A percentile compares a stretch with the other conserved stretches of the same genome.
phyloP scores from a whole-genome alignment of 2,113 vertebrate genomes.

The Saccopteryx leptura region DNA sequence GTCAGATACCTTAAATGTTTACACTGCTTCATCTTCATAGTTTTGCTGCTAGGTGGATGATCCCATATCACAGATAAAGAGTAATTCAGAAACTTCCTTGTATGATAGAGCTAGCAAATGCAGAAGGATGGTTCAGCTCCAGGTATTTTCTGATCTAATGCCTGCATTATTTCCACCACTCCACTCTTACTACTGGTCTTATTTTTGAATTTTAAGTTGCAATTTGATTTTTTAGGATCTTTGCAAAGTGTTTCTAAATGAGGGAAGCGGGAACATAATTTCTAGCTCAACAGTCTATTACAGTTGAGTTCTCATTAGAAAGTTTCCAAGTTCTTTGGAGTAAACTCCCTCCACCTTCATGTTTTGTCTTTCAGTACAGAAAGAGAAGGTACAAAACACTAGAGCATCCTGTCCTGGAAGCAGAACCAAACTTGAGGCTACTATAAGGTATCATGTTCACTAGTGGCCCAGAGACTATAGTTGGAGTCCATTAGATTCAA shows the following conservation, averaged over 20 bases:
- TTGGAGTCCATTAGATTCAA: background rate
- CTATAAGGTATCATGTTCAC: background rate
- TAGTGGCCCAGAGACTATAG: background rate
- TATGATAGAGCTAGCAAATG: background rate
- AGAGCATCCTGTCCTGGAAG: background rate
- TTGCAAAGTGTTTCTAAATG: constrained; percentile 37
- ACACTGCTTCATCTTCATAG: background rate
- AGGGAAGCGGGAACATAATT: background rate
- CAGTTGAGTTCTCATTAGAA: background rate
- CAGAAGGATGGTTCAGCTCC: background rate
- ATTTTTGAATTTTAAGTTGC: background rate
- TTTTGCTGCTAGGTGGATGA: background rate
- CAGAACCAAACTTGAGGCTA: background rate
- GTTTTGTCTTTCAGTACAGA: background rate
- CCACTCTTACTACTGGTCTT: background rate
- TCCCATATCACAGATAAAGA: background rate
- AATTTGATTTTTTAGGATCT: constrained; percentile 1
- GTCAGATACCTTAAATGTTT: background rate
- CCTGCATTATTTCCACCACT: background rate
- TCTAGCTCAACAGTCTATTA: background rate
- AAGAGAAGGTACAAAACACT: background rate
- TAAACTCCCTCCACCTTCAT: background rate
- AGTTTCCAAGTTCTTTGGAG: background rate
- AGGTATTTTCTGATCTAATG: background rate
- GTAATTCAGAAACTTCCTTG: background rate